These are phyloP conservation scores for Botia almorhae DNA, from an alignment of 2,797 vertebrate genomes.

Conservation along the genomic window DNA sequence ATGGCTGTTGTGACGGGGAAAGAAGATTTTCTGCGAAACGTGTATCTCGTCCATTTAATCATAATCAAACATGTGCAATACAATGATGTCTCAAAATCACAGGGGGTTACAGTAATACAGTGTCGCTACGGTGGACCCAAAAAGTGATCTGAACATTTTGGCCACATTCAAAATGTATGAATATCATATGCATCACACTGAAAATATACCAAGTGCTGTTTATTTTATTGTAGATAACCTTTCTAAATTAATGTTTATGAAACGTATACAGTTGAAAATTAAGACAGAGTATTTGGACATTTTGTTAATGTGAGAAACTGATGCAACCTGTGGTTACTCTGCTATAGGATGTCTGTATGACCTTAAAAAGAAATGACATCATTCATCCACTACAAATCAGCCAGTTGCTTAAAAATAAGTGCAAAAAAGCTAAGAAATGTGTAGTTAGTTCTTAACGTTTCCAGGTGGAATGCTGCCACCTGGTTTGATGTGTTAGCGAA, in stretches of 20 bases:
- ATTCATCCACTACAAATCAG: background rate
- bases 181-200: background rate
- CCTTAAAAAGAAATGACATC: background rate
- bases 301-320: too few relatives aligned
- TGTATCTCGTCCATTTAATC: constrained; percentile 33
- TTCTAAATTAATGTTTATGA: too few relatives aligned
- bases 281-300: background rate
- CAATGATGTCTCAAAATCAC: constrained; percentile 16
- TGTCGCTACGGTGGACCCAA: background rate
- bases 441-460: background rate
- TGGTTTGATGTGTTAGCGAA: background rate
- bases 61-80: constrained; percentile 27
- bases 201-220: background rate
- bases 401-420: background rate
- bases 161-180: background rate
- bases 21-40: constrained; percentile 25
- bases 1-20: background rate
- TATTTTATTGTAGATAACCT: background rate
- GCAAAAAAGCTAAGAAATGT: background rate
- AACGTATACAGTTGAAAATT: too few relatives aligned
- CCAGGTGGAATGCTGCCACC: too few relatives aligned
- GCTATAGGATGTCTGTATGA: background rate
- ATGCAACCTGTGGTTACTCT: background rate
- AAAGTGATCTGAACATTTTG: constrained; percentile 1
- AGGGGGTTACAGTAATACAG: constrained; percentile 15